Base-by-base conservation (phyloP, 2,888 invertebrate genomes). In the Macrophya alboannulata region DNA sequence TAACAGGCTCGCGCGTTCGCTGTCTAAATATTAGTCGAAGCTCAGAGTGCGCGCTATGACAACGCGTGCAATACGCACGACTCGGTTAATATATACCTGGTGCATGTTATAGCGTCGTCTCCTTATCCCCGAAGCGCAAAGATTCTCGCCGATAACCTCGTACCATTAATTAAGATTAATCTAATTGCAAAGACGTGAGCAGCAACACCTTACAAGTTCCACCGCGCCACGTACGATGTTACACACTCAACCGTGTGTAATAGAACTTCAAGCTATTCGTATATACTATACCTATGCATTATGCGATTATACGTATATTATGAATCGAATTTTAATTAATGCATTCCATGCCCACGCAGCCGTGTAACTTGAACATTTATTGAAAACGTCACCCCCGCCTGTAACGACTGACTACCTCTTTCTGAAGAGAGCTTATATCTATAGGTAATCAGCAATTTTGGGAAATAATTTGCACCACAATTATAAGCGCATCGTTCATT, bases 91-190 rank as follows among this genome's bases (percentile, higher is more conserved):
- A 81, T 81, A 62, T 59, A 81, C 81, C 62, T 43, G 21, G 25
- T 62, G 43, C 43, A 55, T 77, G 72, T 77, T 77, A 81, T 40
- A 81, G 40, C 81, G 40, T 62, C 40, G 17, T 62, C 43, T 62
- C 81, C 62, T 81, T 81, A 81, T 81, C 59, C 81, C 81, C 81
- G 81, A 81, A 81, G 81, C 81, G 81, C 81, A 81, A 81, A 81
- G 81, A 81, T 81, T 81, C 59, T 43, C 40, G 81, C 62, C 81
- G 81, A 81, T 81, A 81, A 81, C 81, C 81, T 37, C 81, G 21
- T 81, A 62, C 81, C 81, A 81, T 81, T 81, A 81, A 81, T 81
- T 81, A 81, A 81, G 81, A 81, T 81, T 81, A 81, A 81, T 81
- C 81, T 81, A 81, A 81, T 81, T 81, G 81, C 81, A 43, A 81